Conservation (phyloP, 2,113 vertebrate species). For the Oreotrochilus melanogaster region DNA sequence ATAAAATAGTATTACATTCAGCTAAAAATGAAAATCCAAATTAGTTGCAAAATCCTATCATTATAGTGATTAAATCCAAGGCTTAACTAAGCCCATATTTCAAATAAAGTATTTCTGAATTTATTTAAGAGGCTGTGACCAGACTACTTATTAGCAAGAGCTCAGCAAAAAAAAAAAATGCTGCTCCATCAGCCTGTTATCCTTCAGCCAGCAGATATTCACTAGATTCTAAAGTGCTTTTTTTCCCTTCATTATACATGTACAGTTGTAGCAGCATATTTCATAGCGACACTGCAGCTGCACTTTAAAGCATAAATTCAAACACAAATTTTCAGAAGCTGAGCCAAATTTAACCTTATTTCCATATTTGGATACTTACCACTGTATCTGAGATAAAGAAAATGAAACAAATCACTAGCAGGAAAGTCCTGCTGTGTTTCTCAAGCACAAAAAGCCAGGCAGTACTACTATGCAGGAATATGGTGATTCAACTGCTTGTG, state of each 20-base stretch:
- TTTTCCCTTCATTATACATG: background rate
- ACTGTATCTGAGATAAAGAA: conserved; percentile 8
- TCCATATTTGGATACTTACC: background rate
- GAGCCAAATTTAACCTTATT: conserved; percentile 33
- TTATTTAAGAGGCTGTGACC: conserved; percentile 1
- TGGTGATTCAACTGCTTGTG: background rate
- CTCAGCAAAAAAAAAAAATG: background rate
- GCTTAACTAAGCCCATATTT: conserved; percentile 19
- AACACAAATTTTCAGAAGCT: background rate
- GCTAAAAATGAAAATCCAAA: conserved; percentile 31
- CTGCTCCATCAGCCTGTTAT: background rate
- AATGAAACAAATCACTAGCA: background rate
- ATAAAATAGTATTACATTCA: conserved; percentile 11
- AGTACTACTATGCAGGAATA: background rate
- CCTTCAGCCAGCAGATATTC: background rate
- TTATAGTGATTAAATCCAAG: conserved; percentile 19
- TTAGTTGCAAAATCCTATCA: conserved; percentile 35
- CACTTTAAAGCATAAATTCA: background rate
- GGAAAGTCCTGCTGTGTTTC: background rate
- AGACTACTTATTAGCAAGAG: background rate
- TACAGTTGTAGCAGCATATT: background rate
- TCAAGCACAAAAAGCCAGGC: background rate
- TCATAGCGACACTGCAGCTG: background rate
- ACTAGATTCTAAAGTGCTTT: background rate
- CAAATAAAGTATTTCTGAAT: conserved; percentile 21